Base-by-base conservation (phyloP, 1,140 invertebrate genomes). In the Diuraphis noxia region DNA sequence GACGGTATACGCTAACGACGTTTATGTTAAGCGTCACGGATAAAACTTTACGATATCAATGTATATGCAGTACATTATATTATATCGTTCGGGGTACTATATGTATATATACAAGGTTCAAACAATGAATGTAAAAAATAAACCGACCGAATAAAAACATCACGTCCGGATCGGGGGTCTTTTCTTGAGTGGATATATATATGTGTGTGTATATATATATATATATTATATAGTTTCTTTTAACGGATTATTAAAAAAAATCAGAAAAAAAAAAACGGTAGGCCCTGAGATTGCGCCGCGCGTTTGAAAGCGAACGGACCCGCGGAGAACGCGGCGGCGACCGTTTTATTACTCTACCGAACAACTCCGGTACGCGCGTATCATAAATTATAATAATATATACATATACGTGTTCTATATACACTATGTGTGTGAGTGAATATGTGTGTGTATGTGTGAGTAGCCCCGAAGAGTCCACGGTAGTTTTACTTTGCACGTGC, bases 121-220 rank as follows among this genome's bases (percentile, higher is more conserved):
- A 81, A 81, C 79, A 81, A 81, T 81, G 79, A 81, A 7, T 25
- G 36, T 81, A 81, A 81, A 81, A 79, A 38, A 81, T 8, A 38
- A 81, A 81, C 36, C 79, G 79, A 81, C 79, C 79, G 79, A 81
- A 81, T 81, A 81, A 81, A 38, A 81, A 81, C 38, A 81, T 81
- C 79, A 81, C 34, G 79, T 40, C 38, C 34, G 38, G 79, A 81
- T 81, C 21, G 79, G 38, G 79, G 36, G 77, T 79, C 36, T 79
- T 79, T n/a, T n/a, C 30, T n/a, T 13, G 30, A 72, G n/a, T 72
- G 56, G 30, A 13, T 72, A 49, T 49, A 49, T 17, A 46, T 46
- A 63, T 63, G n/a, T 17, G 19, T 46, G n/a, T 63, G n/a, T n/a
- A 13, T 63, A 56, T 56, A 30, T 56, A 56, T 30, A 5, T 30